These are phyloP conservation scores for Spatula versicolor DNA, from an alignment of 2,797 vertebrate species.

Conservation along the genomic window DNA sequence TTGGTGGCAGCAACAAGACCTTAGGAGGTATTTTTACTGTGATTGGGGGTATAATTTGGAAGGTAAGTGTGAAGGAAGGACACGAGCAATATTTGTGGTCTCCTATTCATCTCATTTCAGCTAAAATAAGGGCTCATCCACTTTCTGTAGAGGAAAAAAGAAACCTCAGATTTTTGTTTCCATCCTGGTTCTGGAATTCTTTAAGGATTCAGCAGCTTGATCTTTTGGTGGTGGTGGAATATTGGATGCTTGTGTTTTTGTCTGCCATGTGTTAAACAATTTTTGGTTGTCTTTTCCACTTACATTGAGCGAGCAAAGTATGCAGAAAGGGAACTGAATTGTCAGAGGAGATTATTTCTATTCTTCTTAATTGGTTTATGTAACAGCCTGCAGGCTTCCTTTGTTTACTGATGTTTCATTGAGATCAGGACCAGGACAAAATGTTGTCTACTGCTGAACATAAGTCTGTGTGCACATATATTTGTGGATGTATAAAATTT, in stretches of 20 bases:
- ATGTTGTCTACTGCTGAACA: background rate
- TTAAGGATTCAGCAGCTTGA: background rate
- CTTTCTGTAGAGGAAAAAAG: background rate
- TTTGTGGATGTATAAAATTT: background rate
- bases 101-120: background rate
- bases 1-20: background rate
- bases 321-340: background rate
- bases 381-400: background rate
- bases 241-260: background rate
- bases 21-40: background rate
- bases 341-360: background rate
- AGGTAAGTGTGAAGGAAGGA: background rate
- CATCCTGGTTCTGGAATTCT: background rate
- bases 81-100: background rate
- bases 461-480: background rate
- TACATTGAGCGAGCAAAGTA: background rate
- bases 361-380: background rate
- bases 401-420: slow-evolving; percentile 8
- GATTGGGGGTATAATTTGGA: background rate
- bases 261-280: background rate
- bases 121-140: background rate
- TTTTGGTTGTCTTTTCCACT: background rate
- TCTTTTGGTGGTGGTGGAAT: background rate
- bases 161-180: background rate
- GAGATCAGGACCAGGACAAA: background rate